Base-by-base conservation (phyloP, 2,888 invertebrate species). In the Mythimna loreyi region DNA sequence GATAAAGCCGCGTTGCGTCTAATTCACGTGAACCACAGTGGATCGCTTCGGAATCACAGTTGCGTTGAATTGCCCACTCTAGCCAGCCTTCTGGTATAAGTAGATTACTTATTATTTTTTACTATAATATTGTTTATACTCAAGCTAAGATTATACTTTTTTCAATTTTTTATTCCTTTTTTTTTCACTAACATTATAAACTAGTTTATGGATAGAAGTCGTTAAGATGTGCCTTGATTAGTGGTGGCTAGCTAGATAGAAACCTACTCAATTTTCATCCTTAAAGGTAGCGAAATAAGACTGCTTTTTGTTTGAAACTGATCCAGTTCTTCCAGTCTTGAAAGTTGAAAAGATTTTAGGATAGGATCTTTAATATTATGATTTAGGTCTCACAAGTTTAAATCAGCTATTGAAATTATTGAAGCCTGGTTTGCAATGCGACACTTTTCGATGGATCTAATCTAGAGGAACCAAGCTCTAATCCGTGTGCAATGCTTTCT, bases 221-320 rank as follows among this genome's bases (percentile, higher is more conserved):
- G 21, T 71, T 86, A 84, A 85, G 81, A 83, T 85, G 89, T 89
- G 89, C 89, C 89, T 89, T 89, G 83, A 80, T 75, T 65, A 85
- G 72, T 85, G 82, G 72, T 84, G 83, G 68, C 75, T 84, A 83
- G 67, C 13, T 84, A 79, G 80, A 64, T 75, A 79, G 80, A 69
- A 73, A 70, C 62, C 57, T 80, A 75, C 72, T 71, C 70, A 82
- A 77, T 77, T 80, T 59, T 77, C 57, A 58, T 65, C 58, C 43
- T 43, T 63, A 76, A 47, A 58, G 16, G n/a, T 80, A 67, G 28
- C 28, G 0, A 2, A 43, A 56, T 72, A 82, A 79, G 77, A 70
- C 69, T 71, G 84, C 63, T 82, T 81, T 70, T 72, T 79, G 67
- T 72, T 40, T 49, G 30, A 45, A 67, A 6, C 40, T 28, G n/a